Percentiles rank a stretch among this genome's conserved stretches.
These are phyloP conservation scores for Dryococelus australis DNA, from an alignment of 2,888 invertebrate genomes.

Conservation along the genomic window DNA sequence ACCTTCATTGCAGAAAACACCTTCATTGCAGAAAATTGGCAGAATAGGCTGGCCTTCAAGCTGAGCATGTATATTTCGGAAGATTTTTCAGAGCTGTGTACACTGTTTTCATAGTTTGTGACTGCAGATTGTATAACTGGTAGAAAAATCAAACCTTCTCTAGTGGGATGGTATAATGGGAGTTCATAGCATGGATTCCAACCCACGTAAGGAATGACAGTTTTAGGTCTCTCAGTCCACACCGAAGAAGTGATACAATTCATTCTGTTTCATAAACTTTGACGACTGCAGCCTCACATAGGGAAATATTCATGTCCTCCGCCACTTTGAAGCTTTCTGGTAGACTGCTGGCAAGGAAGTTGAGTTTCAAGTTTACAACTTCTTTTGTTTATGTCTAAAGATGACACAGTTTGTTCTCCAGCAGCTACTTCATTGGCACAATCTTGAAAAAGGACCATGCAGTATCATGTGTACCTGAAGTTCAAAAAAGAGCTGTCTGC, in stretches of 20 bases:
- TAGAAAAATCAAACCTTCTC: too few relatives aligned
- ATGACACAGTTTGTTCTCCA: too few relatives aligned
- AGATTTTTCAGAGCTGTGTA: not conserved
- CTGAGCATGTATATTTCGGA: not conserved
- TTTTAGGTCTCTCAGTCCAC: not conserved
- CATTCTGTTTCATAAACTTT: not conserved
- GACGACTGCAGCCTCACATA: not conserved
- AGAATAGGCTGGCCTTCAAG: not conserved
- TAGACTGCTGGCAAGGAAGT: not conserved
- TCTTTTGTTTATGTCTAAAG: not conserved
- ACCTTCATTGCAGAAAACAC: too few relatives aligned
- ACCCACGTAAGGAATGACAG: not conserved
- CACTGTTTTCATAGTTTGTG: not conserved
- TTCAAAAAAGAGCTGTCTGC: too few relatives aligned
- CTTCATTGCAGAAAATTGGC: not conserved
- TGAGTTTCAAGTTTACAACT: too few relatives aligned
- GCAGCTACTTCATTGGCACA: too few relatives aligned
- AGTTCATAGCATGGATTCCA: slow-evolving; percentile 20
- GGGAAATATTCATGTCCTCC: not conserved
- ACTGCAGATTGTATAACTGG: not conserved
- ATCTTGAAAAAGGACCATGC: too few relatives aligned
- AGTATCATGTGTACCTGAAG: too few relatives aligned
- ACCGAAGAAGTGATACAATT: not conserved
- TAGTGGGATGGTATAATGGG: not conserved
- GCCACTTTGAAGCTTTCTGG: not conserved